Evolutionary conservation across 2,113 vertebrate genomes (phyloP), one percentile per base, ranked within the genome.

Genomic region (Cyanistes caeruleus): DNA sequence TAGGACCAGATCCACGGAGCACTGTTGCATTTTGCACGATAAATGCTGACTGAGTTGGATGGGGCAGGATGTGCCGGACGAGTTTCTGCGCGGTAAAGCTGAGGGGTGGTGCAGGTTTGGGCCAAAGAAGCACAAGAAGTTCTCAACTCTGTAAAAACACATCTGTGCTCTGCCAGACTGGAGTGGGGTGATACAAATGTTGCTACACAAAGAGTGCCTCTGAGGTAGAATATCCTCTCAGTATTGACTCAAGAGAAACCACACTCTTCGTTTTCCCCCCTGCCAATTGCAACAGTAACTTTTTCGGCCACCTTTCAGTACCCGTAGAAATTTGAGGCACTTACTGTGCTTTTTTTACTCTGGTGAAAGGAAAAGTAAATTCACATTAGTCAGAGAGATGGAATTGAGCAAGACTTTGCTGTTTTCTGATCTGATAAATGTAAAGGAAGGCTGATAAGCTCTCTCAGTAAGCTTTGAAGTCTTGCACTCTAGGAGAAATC

Each of bases 21-120:
- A 7, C 24, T 9, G 28, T 13, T 8, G 1, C 4, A 0, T n/a
- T 80, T 48, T 44, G 15, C 37, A 6, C 6, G 4, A 24, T 22
- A 53, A 78, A 44, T 22, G 31, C 64, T 70, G 75, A 19, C 43
- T 0, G 11, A 20, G 41, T 7, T 58, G 76, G 37, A n/a, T 25
- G 22, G 41, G 51, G 43, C 64, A 69, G 60, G 51, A 15, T 62
- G 55, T 28, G 22, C 39, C 89, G 63, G 55, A 37, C 0, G 3
- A 69, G 59, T 10, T 62, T 39, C 59, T 78, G 55, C 52, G 59
- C 59, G 33, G 33, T 46, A 25, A 25, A 83, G 33, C 51, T 84
- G 30, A 10, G 35, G 27, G n/a, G 24, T 79, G 39, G 20, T 79
- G 41, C 7, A 2, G 64, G 41, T 63, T 75, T 43, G 15, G 84